Evolutionary conservation across 2,113 vertebrate species (phyloP), one percentile per base, ranked within the genome.

Genomic region (Coturnix japonica): DNA sequence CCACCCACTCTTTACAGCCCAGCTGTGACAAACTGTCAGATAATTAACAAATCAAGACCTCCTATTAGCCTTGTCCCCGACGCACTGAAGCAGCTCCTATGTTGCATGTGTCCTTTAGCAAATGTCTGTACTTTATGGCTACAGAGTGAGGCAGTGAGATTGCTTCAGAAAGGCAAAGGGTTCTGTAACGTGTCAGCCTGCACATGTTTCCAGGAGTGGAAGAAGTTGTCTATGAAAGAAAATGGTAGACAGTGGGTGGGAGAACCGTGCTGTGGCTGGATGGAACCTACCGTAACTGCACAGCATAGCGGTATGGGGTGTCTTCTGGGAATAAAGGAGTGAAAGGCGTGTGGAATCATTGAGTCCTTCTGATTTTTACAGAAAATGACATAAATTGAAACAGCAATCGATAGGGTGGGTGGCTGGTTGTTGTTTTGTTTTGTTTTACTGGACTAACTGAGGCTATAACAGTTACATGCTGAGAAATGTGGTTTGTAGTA

Each of bases 31-130:
- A 91, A 97, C 79, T 96, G 96, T 96, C 94, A 96, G 97, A 96
- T 97, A 97, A 97, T 97, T 96, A 96, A 95, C 97, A 93, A 96
- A 91, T 95, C 95, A 93, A 95, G 91, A 89, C 96, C 94, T 97
- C 94, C 97, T 96, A 78, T 95, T 95, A 97, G 95, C 83, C 19
- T 65, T 53, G 64, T 93, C 92, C 96, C 93, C 19, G 8, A 20
- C 64, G 92, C 95, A 95, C 95, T 96, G 96, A 94, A 95, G 95
- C 92, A 41, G 85, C 94, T 86, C 88, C 90, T 81, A 46, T 91
- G 89, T 83, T 97, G 75, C 89, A 61, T 87, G 65, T 96, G 94
- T 94, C 96, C 95, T 96, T 94, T 89, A 79, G 94, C 92, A 57
- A 95, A 91, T 83, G 87, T 69, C 79, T 93, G 85, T 74, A 67